Evolutionary conservation across 1,140 invertebrate genomes (phyloP), one percentile per base, ranked within the genome.

Genomic region (Macrosteles quadrilineatus): DNA sequence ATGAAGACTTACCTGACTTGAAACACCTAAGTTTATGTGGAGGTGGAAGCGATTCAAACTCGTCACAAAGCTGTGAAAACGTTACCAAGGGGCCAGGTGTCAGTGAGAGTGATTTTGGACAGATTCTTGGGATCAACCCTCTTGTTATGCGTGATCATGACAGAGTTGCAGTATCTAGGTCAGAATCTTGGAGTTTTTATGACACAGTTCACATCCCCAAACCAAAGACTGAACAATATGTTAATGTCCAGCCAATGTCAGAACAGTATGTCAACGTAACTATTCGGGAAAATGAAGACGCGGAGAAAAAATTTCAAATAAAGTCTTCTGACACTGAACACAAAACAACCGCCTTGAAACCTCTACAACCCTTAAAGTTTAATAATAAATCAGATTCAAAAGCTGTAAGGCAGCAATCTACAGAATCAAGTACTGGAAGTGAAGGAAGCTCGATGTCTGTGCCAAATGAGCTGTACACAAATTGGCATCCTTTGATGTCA

Each of bases 101-200:
- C 4, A 4, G n/a, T 50, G 47, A 50, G n/a, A 21, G 21, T 50
- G 47, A 50, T 50, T 11, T n/a, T 50, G 47, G 21, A 50, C 4
- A 3, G 4, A 19, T 21, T 50, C 47, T 9, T 50, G n/a, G n/a
- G 4, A 4, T 11, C 14, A 50, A 50, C 3, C 3, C 62, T 31
- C 43, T 23, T 0, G 69, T 73, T 1, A 80, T 76, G 0, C 77
- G 78, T 19, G 65, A 75, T 0, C 74, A 76, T 11, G 71, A 72
- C 27, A 59, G 55, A 14, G 32, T 57, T 67, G 73, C 75, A 72
- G 70, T 84, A 2, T 81, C 80, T 3, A 75, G 83, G 43, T 86
- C 84, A 1, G 82, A 82, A 45, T 87, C 85, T 0, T 87, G 85
- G 84, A 83, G 79, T 2, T 86, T 84, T 74, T 86, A 86, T 74